Conservation (phyloP, 92 coral and sea anemone species). For the Heliopora coerulea region DNA sequence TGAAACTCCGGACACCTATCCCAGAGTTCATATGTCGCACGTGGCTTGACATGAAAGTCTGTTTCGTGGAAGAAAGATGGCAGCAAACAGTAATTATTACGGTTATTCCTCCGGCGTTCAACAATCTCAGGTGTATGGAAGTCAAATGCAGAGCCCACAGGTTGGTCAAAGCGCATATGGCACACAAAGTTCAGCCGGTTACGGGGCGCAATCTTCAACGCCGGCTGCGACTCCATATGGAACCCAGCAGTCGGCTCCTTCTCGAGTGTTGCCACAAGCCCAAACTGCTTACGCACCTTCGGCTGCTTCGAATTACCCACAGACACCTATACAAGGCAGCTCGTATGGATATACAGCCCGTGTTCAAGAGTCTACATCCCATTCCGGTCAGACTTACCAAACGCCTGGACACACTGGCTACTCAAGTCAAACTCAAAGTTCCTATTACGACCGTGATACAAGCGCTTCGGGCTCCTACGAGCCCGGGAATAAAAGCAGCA, state of each 20-base stretch:
- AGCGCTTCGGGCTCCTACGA: constrained; percentile 16
- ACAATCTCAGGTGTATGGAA: constrained; percentile 87
- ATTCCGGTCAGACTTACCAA: constrained; percentile 83
- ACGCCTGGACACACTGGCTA: constrained; percentile 76
- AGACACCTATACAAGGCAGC: constrained; percentile 70
- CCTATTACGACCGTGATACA: constrained; percentile 84
- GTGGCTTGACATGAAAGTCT: not conserved
- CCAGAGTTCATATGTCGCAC: constrained; percentile 27
- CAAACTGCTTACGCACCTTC: constrained; percentile 81
- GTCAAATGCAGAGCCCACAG: constrained; percentile 95
- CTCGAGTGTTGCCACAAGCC: constrained; percentile 69
- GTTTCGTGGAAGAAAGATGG: constrained; percentile 58
- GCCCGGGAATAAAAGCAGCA: constrained; percentile 20
- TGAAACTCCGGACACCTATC: constrained; percentile 5
- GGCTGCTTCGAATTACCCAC: constrained; percentile 73
- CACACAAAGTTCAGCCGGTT: constrained; percentile 86
- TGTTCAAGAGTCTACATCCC: constrained; percentile 93
- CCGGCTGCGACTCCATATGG: constrained; percentile 91
- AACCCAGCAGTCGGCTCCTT: constrained; percentile 72
- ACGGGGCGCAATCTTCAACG: constrained; percentile 91
- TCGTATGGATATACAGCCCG: constrained; percentile 99
- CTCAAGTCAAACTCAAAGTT: constrained; percentile 75
- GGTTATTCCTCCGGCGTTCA: constrained; percentile 98
- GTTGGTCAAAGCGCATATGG: constrained; percentile 84
- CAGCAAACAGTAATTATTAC: constrained; percentile 91